phyloP scores from a whole-genome alignment of 2,113 vertebrate species.

The Circaetus cinerascens region DNA sequence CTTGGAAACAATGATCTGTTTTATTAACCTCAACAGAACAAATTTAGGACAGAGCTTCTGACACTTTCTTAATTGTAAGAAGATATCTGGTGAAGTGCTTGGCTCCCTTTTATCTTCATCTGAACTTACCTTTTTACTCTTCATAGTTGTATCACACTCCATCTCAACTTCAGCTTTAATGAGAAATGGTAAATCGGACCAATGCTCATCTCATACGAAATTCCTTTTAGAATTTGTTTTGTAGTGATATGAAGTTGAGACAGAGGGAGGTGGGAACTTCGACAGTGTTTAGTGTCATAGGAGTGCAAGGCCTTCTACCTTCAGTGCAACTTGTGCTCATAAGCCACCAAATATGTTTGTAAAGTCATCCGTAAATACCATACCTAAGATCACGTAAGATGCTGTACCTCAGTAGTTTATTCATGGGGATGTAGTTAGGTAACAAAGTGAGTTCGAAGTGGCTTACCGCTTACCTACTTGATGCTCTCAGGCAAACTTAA shows the following conservation, averaged over 20 bases:
- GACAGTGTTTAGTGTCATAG: neutral
- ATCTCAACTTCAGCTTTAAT: neutral
- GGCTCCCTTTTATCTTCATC: neutral
- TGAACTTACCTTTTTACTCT: neutral
- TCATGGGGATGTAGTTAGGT: neutral
- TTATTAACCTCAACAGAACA: neutral
- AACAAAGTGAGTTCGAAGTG: accelerated
- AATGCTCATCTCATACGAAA: neutral
- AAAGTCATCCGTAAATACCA: neutral
- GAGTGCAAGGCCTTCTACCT: neutral
- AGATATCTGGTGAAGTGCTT: neutral
- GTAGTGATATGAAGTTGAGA: accelerated
- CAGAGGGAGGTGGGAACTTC: neutral
- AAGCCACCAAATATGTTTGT: neutral
- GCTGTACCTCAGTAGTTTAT: neutral
- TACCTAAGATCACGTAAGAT: too few relatives aligned
- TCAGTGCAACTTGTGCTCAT: neutral
- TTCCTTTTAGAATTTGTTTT: neutral
- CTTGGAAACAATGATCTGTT: constrained; percentile 27
- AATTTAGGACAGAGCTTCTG: neutral
- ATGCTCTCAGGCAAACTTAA: neutral
- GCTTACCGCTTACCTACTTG: neutral
- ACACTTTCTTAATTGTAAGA: constrained; percentile 23
- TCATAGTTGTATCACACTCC: neutral
- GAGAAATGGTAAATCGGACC: neutral